Base-by-base conservation (phyloP, 2,888 invertebrate species). In the Drosophila anomelani region DNA sequence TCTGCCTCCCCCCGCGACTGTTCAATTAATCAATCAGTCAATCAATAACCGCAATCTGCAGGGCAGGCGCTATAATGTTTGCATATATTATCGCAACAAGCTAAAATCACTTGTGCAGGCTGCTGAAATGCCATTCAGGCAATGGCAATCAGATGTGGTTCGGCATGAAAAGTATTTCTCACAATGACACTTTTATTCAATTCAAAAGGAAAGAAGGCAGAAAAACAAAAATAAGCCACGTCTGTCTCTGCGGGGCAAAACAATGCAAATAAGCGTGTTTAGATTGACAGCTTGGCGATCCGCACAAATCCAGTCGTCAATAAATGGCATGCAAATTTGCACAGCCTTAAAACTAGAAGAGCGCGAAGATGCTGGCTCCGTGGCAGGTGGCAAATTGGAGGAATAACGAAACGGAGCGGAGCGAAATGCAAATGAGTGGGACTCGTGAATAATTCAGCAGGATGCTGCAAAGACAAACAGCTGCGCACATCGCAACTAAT, bases 401-500 rank as follows among this genome's bases (percentile, higher is more conserved):
- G 69, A 63, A 79, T 71, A 29, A 47, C 29, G 49, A 17, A 32
- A 49, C 32, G 44, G 44, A 34, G 12, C 12, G 34, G 34, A 44
- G 23, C 26, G 23, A 36, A 53, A 53, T 53, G 51, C 51, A 53
- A 53, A 53, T 53, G 34, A 53, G 51, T 53, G 51, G 60, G 49
- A 54, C 69, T 83, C 74, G 32, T 88, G 88, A 88, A 88, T 88
- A 64, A 88, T 88, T 90, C 89, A 88, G 34, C 75, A 87, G 85
- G 62, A 77, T 78, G 46, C 46, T 29, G 29, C 74, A 66, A 75
- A 77, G 75, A 76, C 83, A 74, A 81, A 81, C 73, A 79, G 69
- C 76, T 76, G 75, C 61, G 54, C 67, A 54, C 34, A 54, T 46
- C 71, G 20, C 46, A 54, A 54, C 85, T 79, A 85, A 87, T 79